phyloP scores from a whole-genome alignment of 2,888 invertebrate genomes.

The Agrotis puta region DNA sequence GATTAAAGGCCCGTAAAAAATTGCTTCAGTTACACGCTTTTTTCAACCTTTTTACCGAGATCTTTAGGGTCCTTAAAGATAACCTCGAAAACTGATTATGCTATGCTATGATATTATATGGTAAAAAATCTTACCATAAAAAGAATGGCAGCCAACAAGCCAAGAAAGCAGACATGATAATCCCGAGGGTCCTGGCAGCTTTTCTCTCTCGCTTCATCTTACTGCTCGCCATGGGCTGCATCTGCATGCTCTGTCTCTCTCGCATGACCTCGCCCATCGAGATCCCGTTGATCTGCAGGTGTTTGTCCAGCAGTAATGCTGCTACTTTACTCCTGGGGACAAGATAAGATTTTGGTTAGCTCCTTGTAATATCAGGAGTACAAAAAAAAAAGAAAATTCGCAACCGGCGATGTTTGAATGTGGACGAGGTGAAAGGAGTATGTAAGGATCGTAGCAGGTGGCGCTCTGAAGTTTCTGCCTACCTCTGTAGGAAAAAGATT shows the following conservation, averaged over 20 bases:
- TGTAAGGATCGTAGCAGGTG: too few species aligned
- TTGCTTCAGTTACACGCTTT: too few species aligned
- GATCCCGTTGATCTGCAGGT: slow-evolving; percentile 97
- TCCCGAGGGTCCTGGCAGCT: slow-evolving; percentile 98
- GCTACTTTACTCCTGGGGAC: slow-evolving; percentile 95
- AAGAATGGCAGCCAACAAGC: slow-evolving; percentile 99
- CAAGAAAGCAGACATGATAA: slow-evolving; percentile 98
- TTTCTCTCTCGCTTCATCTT: slow-evolving; percentile 97
- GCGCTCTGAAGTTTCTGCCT: too few species aligned
- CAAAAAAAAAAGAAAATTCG: background rate
- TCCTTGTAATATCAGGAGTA: background rate
- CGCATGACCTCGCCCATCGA: slow-evolving; percentile 92
- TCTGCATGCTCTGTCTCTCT: slow-evolving; percentile 92
- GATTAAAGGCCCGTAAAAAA: too few species aligned
- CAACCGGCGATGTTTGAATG: too few species aligned
- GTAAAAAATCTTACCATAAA: slow-evolving; percentile 93
- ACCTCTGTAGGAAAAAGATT: too few species aligned
- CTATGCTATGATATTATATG: background rate
- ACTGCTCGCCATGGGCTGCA: slow-evolving; percentile 94
- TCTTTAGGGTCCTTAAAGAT: too few species aligned
- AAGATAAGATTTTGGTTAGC: slow-evolving; percentile 10
- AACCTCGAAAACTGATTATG: too few species aligned
- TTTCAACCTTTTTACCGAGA: too few species aligned
- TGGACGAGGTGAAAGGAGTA: too few species aligned
- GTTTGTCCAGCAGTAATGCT: slow-evolving; percentile 96